Evolutionary conservation across 2,888 invertebrate genomes (phyloP).

Genomic region (Andrena haemorrhoa): DNA sequence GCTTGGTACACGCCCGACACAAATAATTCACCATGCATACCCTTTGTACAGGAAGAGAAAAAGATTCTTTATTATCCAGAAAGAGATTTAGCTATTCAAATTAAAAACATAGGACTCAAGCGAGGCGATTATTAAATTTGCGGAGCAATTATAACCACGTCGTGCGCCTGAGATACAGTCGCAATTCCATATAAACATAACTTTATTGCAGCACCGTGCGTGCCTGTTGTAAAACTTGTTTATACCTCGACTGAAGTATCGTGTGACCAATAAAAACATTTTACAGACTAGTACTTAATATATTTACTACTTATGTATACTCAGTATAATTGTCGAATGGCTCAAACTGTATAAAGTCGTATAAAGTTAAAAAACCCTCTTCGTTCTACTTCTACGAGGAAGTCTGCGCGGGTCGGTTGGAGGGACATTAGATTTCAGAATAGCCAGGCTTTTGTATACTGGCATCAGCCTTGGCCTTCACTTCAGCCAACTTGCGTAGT

Average conservation of each 20-base stretch:
- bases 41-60: slow-evolving; percentile 90
- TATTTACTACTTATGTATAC: slow-evolving; percentile 15
- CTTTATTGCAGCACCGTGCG: too few species aligned
- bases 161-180: not conserved
- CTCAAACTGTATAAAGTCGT: slow-evolving; percentile 1
- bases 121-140: slow-evolving; percentile 98
- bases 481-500: slow-evolving; percentile 87
- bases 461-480: slow-evolving; percentile 87
- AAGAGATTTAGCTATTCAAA: slow-evolving; percentile 92
- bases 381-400: slow-evolving; percentile 65
- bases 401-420: slow-evolving; percentile 89
- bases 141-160: slow-evolving; percentile 89
- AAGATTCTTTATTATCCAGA: slow-evolving; percentile 95
- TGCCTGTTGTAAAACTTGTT: too few species aligned
- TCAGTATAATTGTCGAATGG: not conserved
- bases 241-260: too few species aligned
- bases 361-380: slow-evolving; percentile 31
- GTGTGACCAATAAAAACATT: slow-evolving; percentile 3
- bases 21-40: too few species aligned
- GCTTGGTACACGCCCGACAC: too few species aligned
- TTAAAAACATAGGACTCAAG: slow-evolving; percentile 97
- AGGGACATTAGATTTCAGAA: slow-evolving; percentile 86
- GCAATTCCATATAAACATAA: slow-evolving; percentile 6
- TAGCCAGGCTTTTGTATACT: slow-evolving; percentile 85
- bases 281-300: slow-evolving; percentile 1